Conservation (phyloP, 1,140 invertebrate species). For the Laupala kohalensis region DNA sequence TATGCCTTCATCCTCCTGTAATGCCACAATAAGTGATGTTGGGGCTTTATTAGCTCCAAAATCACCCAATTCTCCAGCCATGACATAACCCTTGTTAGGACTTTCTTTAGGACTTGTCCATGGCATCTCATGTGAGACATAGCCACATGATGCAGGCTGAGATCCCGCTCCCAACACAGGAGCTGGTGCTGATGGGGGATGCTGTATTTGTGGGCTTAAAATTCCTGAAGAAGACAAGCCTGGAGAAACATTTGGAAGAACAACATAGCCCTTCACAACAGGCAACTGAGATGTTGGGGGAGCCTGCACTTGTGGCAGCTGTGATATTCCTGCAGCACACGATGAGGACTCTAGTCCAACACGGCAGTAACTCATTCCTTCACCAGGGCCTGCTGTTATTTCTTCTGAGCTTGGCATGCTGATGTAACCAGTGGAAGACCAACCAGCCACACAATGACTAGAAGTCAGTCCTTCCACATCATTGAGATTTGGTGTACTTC, state of each 20-base stretch:
- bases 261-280: slow-evolving; percentile 2
- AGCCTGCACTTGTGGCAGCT: background rate
- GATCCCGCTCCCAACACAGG: background rate
- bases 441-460: background rate
- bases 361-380: background rate
- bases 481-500: slow-evolving; percentile 9
- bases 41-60: background rate
- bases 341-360: background rate
- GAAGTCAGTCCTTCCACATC: slow-evolving; percentile 1
- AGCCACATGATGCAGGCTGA: background rate
- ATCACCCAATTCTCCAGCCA: background rate
- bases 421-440: slow-evolving; percentile 8
- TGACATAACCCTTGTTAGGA: slow-evolving; percentile 1
- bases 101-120: background rate
- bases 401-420: slow-evolving; percentile 10
- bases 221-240: background rate
- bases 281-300: background rate
- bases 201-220: background rate
- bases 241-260: slow-evolving; percentile 2
- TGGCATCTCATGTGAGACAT: background rate
- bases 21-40: background rate
- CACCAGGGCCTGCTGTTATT: background rate
- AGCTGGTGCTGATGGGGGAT: background rate
- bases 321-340: background rate
- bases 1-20: background rate